A percentile compares a stretch with the other conserved stretches of the same genome.
Evolutionary conservation across 2,113 vertebrate genomes (phyloP).

Genomic region (Malaclemys terrapin): DNA sequence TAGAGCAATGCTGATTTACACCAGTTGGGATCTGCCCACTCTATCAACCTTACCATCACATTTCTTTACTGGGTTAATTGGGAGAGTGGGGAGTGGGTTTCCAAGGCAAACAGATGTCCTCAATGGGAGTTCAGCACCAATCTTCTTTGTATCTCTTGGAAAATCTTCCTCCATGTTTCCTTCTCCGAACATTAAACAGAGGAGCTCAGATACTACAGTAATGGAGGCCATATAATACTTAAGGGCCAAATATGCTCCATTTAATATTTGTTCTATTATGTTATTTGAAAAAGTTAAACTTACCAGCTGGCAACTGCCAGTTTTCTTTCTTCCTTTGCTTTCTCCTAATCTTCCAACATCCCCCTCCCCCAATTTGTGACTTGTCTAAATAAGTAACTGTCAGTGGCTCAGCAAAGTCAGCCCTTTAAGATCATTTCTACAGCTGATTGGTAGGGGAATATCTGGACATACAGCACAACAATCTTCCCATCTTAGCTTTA

Average conservation of each 20-base stretch:
- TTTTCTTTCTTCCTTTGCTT: neutral
- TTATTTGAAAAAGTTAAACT: neutral
- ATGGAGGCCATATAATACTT: neutral
- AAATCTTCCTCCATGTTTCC: neutral
- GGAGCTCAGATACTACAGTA: neutral
- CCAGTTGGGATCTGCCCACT: neutral
- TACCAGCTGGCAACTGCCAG: neutral
- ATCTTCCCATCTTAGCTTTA: neutral
- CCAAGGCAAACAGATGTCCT: no score
- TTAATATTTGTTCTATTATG: neutral
- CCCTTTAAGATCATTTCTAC: neutral
- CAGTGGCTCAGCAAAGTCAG: neutral
- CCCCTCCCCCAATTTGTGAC: neutral
- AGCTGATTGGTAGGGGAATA: no score
- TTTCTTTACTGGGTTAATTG: rapidly evolving
- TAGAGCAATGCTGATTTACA: rapidly evolving
- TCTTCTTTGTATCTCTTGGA: rapidly evolving
- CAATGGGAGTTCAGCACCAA: no score
- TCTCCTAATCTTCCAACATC: neutral
- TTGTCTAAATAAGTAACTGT: neutral
- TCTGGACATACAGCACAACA: no score
- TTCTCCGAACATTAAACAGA: neutral
- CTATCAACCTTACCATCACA: neutral
- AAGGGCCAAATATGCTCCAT: neutral
- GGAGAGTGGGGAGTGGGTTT: no score